Evolutionary conservation across 2,113 vertebrate genomes (phyloP).

Genomic region (Cisticola juncidis): DNA sequence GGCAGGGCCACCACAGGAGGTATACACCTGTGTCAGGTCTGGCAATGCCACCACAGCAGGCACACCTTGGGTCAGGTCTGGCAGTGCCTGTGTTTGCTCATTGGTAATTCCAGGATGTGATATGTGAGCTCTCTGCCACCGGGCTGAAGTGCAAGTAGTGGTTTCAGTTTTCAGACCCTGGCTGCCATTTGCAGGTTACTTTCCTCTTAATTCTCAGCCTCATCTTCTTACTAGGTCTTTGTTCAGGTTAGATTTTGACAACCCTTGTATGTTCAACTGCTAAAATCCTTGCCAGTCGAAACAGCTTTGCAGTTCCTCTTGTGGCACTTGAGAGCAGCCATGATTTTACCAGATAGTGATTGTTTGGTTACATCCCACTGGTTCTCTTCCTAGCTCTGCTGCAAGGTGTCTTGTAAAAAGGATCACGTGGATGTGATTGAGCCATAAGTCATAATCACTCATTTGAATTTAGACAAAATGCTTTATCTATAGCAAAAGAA

Average conservation of each 20-base stretch:
- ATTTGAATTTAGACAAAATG: not conserved
- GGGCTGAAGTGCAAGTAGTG: not conserved
- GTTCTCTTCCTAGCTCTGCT: not conserved
- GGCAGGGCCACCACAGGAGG: rapidly evolving
- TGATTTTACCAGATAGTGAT: not conserved
- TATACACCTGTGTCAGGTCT: not conserved
- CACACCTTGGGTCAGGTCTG: rapidly evolving
- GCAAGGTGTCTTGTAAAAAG: rapidly evolving
- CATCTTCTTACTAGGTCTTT: not conserved
- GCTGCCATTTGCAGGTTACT: not conserved
- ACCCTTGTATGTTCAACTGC: not conserved
- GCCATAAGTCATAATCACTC: not conserved
- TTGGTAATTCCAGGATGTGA: not conserved
- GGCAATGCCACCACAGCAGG: rapidly evolving
- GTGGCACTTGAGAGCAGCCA: not conserved
- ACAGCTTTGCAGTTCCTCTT: not conserved
- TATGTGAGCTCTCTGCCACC: rapidly evolving
- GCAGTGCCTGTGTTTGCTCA: rapidly evolving
- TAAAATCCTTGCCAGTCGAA: not conserved
- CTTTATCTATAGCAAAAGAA: not conserved
- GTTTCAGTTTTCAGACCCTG: not conserved
- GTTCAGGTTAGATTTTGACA: not conserved
- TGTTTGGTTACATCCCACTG: not conserved
- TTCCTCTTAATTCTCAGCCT: not conserved
- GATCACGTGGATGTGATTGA: rapidly evolving